Conservation (phyloP, 1,140 invertebrate genomes). For the Orius laevigatus region DNA sequence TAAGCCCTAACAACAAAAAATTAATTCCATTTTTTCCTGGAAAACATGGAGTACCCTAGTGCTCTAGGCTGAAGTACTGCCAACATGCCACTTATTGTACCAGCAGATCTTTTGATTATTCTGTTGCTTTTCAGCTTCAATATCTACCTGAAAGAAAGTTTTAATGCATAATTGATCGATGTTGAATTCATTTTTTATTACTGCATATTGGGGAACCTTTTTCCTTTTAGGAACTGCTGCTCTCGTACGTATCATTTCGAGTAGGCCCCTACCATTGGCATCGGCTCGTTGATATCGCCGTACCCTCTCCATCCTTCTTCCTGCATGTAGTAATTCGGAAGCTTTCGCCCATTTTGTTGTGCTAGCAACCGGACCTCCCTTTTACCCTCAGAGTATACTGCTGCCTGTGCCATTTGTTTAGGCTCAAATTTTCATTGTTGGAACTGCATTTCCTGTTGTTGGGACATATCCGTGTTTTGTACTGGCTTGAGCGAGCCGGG, state of each 20-base stretch:
- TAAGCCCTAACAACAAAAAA: slow-evolving; percentile 23
- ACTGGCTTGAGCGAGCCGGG: slow-evolving; percentile 18
- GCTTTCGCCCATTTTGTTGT: slow-evolving; percentile 3
- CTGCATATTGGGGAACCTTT: slow-evolving; percentile 4
- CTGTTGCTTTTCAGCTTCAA: not conserved
- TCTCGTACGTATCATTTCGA: slow-evolving; percentile 8
- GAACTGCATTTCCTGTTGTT: slow-evolving; percentile 13
- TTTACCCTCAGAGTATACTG: slow-evolving; percentile 6
- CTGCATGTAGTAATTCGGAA: slow-evolving; percentile 1
- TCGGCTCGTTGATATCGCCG: slow-evolving; percentile 2
- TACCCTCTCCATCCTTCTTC: slow-evolving; percentile 11
- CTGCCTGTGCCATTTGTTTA: slow-evolving; percentile 12
- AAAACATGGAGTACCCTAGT: slow-evolving; percentile 24
- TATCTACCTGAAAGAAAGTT: not conserved
- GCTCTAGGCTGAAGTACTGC: slow-evolving; percentile 36
- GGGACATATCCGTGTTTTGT: slow-evolving; percentile 11
- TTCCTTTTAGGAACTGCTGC: slow-evolving; percentile 6
- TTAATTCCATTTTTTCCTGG: not conserved
- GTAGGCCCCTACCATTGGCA: slow-evolving; percentile 3
- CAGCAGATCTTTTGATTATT: slow-evolving; percentile 17
- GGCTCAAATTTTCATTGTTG: slow-evolving; percentile 13
- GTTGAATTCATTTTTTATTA: not conserved
- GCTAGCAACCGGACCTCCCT: slow-evolving; percentile 7
- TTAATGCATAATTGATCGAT: no score
- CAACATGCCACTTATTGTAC: slow-evolving; percentile 32